Evolutionary conservation across 2,797 vertebrate species (phyloP).

Genomic region (Gymnothorax reevesii): DNA sequence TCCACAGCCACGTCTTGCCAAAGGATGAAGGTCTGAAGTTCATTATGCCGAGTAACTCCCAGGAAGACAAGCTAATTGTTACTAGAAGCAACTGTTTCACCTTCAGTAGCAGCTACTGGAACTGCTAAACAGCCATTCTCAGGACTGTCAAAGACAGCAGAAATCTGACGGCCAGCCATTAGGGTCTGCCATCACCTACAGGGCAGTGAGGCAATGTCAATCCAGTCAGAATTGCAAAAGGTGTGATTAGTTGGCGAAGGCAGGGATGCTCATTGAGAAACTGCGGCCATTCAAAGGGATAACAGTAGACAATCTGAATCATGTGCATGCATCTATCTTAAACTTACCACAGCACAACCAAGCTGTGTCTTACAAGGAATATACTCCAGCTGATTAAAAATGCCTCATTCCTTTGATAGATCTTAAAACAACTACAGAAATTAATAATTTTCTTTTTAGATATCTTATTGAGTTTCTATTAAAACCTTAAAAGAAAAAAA

Average conservation of each 20-base stretch:
- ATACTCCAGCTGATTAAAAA: background rate
- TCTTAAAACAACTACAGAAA: background rate
- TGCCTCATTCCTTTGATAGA: background rate
- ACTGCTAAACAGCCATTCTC: conserved; percentile 63
- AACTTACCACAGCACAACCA: background rate
- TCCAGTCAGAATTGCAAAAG: background rate
- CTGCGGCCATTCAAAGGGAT: conserved; percentile 34
- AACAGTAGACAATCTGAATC: conserved; percentile 38
- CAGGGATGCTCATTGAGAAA: conserved; percentile 25
- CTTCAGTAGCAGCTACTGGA: conserved; percentile 61
- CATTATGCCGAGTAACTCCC: conserved; percentile 4
- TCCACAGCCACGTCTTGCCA: background rate
- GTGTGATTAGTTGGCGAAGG: conserved; percentile 27
- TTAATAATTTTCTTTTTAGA: background rate
- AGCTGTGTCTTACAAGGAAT: background rate
- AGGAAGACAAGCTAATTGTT: background rate
- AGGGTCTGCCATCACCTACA: conserved; percentile 35
- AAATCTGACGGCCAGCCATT: conserved; percentile 48
- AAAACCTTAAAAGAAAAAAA: background rate
- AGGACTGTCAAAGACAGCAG: conserved; percentile 62
- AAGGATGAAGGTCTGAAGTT: background rate
- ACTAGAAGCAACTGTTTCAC: conserved; percentile 57
- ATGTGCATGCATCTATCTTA: background rate
- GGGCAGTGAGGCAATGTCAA: background rate
- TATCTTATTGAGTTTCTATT: background rate